Evolutionary conservation across 2,113 vertebrate genomes (phyloP).

Genomic region (Petrocephalus microphthalmus): DNA sequence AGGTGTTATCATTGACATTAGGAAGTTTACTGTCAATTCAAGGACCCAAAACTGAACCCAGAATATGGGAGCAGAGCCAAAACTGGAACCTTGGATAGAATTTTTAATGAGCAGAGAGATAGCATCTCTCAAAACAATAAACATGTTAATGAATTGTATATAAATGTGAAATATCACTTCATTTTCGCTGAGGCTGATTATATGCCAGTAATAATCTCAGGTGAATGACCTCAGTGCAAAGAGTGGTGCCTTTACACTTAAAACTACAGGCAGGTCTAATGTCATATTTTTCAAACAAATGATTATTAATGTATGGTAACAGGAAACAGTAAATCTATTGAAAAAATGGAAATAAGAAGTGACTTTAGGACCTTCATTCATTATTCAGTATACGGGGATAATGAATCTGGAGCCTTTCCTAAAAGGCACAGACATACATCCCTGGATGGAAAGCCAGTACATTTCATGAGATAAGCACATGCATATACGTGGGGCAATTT

Average conservation of each 20-base stretch:
- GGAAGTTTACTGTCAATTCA: background rate
- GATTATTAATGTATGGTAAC: background rate
- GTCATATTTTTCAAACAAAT: background rate
- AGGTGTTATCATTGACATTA: background rate
- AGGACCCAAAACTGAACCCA: background rate
- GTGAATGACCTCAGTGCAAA: background rate
- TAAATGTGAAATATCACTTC: background rate
- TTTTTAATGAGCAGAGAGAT: background rate
- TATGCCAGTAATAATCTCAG: background rate
- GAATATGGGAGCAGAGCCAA: background rate
- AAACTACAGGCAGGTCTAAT: background rate
- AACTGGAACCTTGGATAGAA: background rate
- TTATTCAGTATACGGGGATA: background rate
- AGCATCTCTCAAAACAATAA: background rate
- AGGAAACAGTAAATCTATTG: background rate
- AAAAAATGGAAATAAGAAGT: background rate
- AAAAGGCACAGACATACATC: background rate
- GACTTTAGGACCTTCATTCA: background rate
- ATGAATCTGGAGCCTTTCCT: background rate
- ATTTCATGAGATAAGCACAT: background rate
- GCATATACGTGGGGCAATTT: background rate
- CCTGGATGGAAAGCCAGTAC: background rate
- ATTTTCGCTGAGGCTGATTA: background rate
- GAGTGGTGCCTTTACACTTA: background rate
- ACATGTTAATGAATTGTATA: background rate